These are phyloP conservation scores for Seriola rivoliana DNA, from an alignment of 2,113 vertebrate species.

Conservation along the genomic window DNA sequence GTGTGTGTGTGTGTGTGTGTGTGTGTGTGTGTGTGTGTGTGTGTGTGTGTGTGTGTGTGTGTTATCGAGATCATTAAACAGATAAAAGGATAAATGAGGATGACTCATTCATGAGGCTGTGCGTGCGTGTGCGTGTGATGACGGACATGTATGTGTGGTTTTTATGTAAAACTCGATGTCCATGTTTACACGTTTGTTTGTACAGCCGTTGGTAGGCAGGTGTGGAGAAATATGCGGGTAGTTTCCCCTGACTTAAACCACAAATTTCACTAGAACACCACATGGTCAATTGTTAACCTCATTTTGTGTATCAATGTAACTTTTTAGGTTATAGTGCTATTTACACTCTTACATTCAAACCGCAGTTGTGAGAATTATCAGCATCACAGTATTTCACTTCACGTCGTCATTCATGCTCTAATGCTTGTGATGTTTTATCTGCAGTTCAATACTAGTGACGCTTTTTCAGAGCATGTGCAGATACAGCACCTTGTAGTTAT, in stretches of 20 bases:
- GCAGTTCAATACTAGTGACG: not conserved
- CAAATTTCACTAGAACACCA: conserved; percentile 63
- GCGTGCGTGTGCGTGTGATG: conserved; percentile 1
- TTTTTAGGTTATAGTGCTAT: conserved; percentile 34
- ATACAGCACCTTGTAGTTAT: not conserved
- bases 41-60: not conserved
- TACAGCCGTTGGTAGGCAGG: conserved; percentile 20
- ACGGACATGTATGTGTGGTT: not conserved
- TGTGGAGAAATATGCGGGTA: conserved; percentile 4
- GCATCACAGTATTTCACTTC: not conserved
- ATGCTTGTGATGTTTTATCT: not conserved
- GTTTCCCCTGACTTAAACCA: conserved; percentile 67
- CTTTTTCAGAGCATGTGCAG: not conserved
- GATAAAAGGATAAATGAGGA: not conserved
- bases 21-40: not conserved
- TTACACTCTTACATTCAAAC: not conserved
- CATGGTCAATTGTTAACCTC: conserved; percentile 64
- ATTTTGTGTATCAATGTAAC: conserved; percentile 39
- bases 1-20: no score
- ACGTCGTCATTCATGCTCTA: not conserved
- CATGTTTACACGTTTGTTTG: conserved; percentile 50
- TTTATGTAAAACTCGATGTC: conserved; percentile 10
- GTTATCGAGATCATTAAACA: not conserved
- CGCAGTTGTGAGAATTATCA: conserved; percentile 20
- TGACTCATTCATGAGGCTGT: conserved; percentile 1